A percentile compares a stretch with the other conserved stretches of the same genome.
phyloP scores from a whole-genome alignment of 2,888 invertebrate genomes.

The Microchrysa polita region DNA sequence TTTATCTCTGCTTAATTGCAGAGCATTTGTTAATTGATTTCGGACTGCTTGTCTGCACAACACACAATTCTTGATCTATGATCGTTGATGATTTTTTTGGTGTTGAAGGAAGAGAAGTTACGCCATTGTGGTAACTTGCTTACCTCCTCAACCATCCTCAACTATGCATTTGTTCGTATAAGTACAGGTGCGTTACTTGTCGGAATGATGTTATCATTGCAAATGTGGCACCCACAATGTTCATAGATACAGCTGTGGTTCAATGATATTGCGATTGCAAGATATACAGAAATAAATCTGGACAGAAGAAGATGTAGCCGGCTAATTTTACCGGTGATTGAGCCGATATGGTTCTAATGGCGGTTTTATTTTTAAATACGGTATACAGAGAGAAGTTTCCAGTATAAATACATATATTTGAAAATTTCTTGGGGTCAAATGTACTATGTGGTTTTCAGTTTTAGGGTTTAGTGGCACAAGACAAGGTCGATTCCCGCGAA shows the following conservation, averaged over 20 bases:
- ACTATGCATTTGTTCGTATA: background rate
- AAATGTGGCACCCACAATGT: constrained; percentile 7
- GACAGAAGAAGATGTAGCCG: too few species aligned
- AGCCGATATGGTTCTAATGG: too few species aligned
- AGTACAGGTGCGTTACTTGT: constrained; percentile 3
- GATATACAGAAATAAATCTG: too few species aligned
- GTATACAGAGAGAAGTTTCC: too few species aligned
- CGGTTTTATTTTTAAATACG: too few species aligned
- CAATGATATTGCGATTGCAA: too few species aligned
- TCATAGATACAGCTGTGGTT: background rate
- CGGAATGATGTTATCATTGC: constrained; percentile 17
- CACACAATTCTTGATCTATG: background rate
- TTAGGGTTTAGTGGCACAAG: too few species aligned
- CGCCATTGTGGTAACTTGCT: background rate
- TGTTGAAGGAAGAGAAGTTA: constrained; percentile 3
- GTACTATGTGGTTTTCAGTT: too few species aligned
- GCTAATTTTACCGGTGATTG: too few species aligned
- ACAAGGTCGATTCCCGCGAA: too few species aligned
- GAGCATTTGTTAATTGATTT: background rate
- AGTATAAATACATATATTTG: too few species aligned
- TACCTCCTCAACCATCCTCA: constrained; percentile 17
- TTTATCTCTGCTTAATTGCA: constrained; percentile 10
- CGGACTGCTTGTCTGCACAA: background rate
- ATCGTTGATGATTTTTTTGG: background rate
- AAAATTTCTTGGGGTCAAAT: too few species aligned